Evolutionary conservation across 2,888 invertebrate species (phyloP).

Genomic region (Prenolepis imparis): DNA sequence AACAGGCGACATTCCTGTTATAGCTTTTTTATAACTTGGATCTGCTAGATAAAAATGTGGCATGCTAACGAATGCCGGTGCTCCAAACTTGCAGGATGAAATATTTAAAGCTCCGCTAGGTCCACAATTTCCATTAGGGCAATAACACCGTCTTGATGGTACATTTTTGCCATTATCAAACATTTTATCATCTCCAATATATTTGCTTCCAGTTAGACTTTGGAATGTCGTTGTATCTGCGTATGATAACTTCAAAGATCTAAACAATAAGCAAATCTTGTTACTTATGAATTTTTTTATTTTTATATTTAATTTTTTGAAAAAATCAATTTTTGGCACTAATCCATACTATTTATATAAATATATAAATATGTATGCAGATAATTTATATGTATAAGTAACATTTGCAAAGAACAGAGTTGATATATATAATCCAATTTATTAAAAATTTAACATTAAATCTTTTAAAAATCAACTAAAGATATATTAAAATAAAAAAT

Average conservation of each 20-base stretch:
- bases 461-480: neutral
- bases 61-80: constrained; percentile 93
- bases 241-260: constrained; percentile 85
- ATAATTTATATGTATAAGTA: constrained; percentile 1
- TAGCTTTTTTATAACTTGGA: constrained; percentile 88
- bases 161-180: constrained; percentile 91
- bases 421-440: neutral
- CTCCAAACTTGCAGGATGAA: constrained; percentile 91
- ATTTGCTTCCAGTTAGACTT: constrained; percentile 87
- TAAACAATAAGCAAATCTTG: constrained; percentile 63
- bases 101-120: constrained; percentile 91
- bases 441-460: neutral
- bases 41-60: constrained; percentile 94
- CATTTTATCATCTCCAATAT: constrained; percentile 88
- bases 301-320: neutral
- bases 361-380: neutral
- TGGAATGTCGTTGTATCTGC: constrained; percentile 84
- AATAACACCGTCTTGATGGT: constrained; percentile 90
- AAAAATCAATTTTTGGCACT: neutral
- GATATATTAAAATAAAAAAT: neutral
- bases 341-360: neutral
- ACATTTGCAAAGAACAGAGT: neutral
- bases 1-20: constrained; percentile 90
- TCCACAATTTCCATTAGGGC: constrained; percentile 86
- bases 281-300: neutral